A percentile compares a stretch with the other conserved stretches of the same genome.
phyloP scores from a whole-genome alignment of 1,140 invertebrate species.

The Drosophila ananassae region DNA sequence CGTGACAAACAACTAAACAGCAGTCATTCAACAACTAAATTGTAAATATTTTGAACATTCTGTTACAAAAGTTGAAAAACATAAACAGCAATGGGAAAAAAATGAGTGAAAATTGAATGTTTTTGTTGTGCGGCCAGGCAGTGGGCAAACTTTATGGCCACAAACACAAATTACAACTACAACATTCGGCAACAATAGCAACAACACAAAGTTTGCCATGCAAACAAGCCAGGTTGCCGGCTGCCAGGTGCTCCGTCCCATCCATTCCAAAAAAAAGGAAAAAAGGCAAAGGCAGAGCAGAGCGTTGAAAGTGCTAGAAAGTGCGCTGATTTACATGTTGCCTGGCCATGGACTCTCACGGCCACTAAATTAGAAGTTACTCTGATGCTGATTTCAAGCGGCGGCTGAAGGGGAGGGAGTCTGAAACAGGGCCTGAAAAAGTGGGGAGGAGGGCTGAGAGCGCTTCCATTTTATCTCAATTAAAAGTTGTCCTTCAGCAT shows the following conservation, averaged over 20 bases:
- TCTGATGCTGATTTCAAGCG: constrained; percentile 74
- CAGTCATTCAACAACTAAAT: constrained; percentile 43
- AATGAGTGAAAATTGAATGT: constrained; percentile 57
- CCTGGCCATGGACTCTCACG: constrained; percentile 66
- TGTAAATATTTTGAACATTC: constrained; percentile 71
- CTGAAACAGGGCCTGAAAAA: not conserved
- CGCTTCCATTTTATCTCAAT: constrained; percentile 78
- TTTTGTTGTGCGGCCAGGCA: constrained; percentile 60
- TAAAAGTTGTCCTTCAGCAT: constrained; percentile 80
- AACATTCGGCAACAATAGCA: constrained; percentile 57
- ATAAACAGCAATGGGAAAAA: constrained; percentile 40
- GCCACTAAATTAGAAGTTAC: constrained; percentile 82
- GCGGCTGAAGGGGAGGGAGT: constrained; percentile 1
- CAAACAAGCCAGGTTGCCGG: constrained; percentile 61
- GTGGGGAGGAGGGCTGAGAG: not conserved
- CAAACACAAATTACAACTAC: constrained; percentile 78
- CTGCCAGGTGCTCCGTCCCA: constrained; percentile 12
- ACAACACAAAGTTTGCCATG: constrained; percentile 66
- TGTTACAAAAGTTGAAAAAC: constrained; percentile 32
- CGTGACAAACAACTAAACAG: constrained; percentile 55
- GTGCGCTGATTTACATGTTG: constrained; percentile 79
- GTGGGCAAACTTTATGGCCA: constrained; percentile 71
- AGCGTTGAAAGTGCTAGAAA: constrained; percentile 62
- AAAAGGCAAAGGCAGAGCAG: constrained; percentile 9
- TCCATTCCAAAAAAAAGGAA: not conserved